Percentiles rank a stretch among this genome's conserved stretches.
phyloP scores from a whole-genome alignment of 1,140 invertebrate genomes.

The Eulimnadia texana region DNA sequence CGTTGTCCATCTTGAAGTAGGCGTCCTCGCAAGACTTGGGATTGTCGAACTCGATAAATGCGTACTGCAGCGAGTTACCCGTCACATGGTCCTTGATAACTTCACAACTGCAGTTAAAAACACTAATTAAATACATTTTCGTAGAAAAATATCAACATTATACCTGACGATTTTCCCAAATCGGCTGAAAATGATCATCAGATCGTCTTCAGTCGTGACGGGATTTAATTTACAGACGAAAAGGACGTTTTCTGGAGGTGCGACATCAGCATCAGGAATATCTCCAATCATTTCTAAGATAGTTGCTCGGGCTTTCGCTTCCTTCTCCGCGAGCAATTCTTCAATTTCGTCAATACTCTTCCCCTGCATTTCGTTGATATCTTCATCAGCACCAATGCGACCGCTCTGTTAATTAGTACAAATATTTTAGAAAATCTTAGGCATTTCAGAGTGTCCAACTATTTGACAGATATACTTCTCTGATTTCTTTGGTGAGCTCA shows the following conservation, averaged over 20 bases:
- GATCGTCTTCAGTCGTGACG: conserved; percentile 91
- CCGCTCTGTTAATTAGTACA: conserved; percentile 43
- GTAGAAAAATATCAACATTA: background rate
- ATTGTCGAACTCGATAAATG: conserved; percentile 96
- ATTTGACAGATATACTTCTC: conserved; percentile 9
- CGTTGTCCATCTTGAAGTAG: conserved; percentile 99
- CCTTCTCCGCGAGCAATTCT: conserved; percentile 76
- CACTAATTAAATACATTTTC: conserved; percentile 1
- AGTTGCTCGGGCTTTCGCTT: conserved; percentile 90
- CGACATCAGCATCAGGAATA: conserved; percentile 89
- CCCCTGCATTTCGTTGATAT: conserved; percentile 79
- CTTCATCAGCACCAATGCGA: conserved; percentile 85
- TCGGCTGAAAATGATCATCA: conserved; percentile 94
- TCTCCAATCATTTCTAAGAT: conserved; percentile 98
- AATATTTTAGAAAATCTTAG: conserved; percentile 8
- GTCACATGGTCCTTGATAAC: conserved; percentile 89
- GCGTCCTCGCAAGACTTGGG: conserved; percentile 90
- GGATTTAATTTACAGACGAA: conserved; percentile 99
- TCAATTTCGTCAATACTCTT: conserved; percentile 66
- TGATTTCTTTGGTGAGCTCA: conserved; percentile 60
- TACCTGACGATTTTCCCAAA: conserved; percentile 82
- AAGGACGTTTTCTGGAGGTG: conserved; percentile 95
- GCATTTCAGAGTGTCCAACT: background rate
- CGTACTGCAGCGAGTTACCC: conserved; percentile 93
- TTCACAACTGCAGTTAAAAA: conserved; percentile 57